A percentile compares a stretch with the other conserved stretches of the same genome.
phyloP scores from a whole-genome alignment of 2,888 invertebrate genomes.

The Rhabditophanes sp. region DNA sequence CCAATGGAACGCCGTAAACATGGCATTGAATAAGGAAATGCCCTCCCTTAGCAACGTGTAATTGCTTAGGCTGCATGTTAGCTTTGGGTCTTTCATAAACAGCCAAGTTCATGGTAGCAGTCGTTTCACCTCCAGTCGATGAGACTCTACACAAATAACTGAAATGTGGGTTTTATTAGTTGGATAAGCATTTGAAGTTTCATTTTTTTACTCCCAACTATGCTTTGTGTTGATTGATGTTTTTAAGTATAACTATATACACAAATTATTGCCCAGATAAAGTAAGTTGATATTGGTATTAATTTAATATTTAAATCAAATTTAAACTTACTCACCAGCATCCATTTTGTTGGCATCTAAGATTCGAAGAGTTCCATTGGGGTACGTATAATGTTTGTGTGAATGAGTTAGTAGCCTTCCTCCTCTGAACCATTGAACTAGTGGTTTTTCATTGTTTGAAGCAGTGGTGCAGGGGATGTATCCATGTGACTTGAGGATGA shows the following conservation, averaged over 20 bases:
- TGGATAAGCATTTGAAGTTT: too few species aligned
- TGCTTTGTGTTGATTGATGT: too few species aligned
- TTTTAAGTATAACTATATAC: too few species aligned
- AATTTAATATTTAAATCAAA: too few species aligned
- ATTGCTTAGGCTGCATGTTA: constrained; percentile 26
- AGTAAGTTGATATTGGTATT: too few species aligned
- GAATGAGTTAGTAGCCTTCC: constrained; percentile 22
- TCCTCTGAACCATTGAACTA: constrained; percentile 44
- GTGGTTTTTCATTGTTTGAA: constrained; percentile 44
- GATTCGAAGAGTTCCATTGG: constrained; percentile 47
- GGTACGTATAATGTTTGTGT: constrained; percentile 16
- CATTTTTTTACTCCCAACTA: too few species aligned
- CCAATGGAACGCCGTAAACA: constrained; percentile 40
- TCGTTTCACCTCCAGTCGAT: too few species aligned
- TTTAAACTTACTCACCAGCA: constrained; percentile 47
- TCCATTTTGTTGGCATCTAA: constrained; percentile 45
- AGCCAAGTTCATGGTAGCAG: constrained; percentile 42
- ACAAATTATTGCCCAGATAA: too few species aligned
- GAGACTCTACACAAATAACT: too few species aligned
- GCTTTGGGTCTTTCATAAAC: constrained; percentile 40
- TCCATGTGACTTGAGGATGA: constrained; percentile 45
- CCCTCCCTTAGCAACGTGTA: constrained; percentile 24
- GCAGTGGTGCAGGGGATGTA: constrained; percentile 47
- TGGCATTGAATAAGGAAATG: constrained; percentile 40
- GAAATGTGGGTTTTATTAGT: too few species aligned